Evolutionary conservation across 2,888 invertebrate species (phyloP), one percentile per base, ranked within the genome.

Genomic region (Microplitis deprimator): DNA sequence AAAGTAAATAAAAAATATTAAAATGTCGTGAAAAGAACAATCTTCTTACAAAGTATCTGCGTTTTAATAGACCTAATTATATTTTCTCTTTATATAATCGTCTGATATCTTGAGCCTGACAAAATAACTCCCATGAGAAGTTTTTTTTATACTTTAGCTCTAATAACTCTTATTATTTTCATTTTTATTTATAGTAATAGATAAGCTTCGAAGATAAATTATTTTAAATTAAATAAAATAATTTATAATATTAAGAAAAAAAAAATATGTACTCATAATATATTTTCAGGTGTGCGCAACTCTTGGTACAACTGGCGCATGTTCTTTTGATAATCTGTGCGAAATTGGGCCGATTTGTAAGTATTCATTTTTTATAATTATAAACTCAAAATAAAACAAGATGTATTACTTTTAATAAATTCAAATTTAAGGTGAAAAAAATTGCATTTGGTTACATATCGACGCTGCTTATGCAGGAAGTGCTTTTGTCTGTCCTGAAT

Each of bases 381-480:
- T 4, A 0, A 29, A 29, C 4, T 29, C 3, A 29, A 29, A 29
- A 29, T 20, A 4, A 29, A 29, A 29, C 4, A 29, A 29, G 29
- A 4, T 29, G 29, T 4, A 3, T 61, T 16, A 68, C 4, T 50
- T 68, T 4, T 68, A 64, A 64, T 68, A 29, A 6, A 60, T 67
- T 60, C 6, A 10, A 8, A 13, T 59, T 68, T 77, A 81, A 92
- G 92, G 97, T 87, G 92, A 93, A 79, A 92, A 93, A 74, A 96
- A 98, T 88, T 93, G 95, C 1, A 91, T 98, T 8, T 99, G 99
- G 98, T 92, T 99, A 68, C 99, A 99, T 87, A 95, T 98, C 8
- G 99, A 99, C 86, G 98, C 99, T 0, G 99, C 99, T 0, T 99
- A 99, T 85, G 99, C 99, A 0, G 99, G 99, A 8, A 96, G 96